Percentiles rank a stretch among this genome's conserved stretches.
Conservation (phyloP, 2,113 vertebrate species). For the Falco punctatus region DNA sequence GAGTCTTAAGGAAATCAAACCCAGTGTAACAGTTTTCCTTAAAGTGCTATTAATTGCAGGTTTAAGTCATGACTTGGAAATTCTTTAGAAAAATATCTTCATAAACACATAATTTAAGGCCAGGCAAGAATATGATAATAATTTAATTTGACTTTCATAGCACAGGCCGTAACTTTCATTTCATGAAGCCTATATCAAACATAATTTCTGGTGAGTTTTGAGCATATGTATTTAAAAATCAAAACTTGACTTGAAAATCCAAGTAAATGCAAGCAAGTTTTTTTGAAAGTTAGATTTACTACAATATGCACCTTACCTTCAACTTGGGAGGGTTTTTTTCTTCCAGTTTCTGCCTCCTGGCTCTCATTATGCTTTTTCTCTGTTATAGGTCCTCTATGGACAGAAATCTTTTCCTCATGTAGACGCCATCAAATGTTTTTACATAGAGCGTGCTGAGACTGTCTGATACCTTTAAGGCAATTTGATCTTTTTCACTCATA, state of each 20-base stretch:
- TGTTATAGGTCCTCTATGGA: not conserved
- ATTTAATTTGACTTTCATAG: not conserved
- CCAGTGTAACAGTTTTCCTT: not conserved
- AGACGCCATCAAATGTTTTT: not conserved
- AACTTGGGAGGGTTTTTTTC: not conserved
- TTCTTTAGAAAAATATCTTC: not conserved
- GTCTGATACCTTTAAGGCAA: not conserved
- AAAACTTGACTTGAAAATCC: not conserved
- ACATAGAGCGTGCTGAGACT: not conserved
- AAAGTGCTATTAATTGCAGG: not conserved
- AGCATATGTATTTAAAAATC: not conserved
- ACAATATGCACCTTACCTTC: not conserved
- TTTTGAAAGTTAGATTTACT: not conserved
- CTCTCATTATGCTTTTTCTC: not conserved
- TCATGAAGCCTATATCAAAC: not conserved
- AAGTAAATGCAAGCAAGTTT: not conserved
- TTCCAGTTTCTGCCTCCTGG: not conserved
- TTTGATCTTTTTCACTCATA: not conserved
- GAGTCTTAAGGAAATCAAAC: not conserved
- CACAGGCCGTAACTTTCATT: not conserved
- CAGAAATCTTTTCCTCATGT: not conserved
- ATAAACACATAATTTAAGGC: not conserved
- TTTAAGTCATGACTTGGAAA: not conserved
- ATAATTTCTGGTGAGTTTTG: not conserved
- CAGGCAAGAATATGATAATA: not conserved